Evolutionary conservation across 1,140 invertebrate species (phyloP).

Genomic region (Trypoxylus dichotomus): DNA sequence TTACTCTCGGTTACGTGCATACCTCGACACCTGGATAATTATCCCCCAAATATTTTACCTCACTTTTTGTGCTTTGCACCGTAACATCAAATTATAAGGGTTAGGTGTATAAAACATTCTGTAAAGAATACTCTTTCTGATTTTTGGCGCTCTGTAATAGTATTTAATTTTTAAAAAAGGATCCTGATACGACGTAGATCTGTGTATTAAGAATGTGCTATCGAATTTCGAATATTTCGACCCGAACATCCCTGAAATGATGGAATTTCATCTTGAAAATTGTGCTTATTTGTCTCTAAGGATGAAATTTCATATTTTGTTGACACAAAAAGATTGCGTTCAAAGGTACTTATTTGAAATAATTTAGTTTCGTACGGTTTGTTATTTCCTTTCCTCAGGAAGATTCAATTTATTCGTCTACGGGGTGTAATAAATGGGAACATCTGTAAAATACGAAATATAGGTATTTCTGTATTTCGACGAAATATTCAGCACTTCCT

Average conservation of each 20-base stretch:
- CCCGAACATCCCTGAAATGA: not conserved
- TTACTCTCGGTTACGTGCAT: conserved; percentile 5
- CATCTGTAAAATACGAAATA: conserved; percentile 21
- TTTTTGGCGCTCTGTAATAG: not conserved
- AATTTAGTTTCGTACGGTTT: conserved; percentile 20
- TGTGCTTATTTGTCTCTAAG: not conserved
- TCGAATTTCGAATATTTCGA: not conserved
- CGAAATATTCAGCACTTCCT: conserved; percentile 4
- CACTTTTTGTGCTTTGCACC: not conserved
- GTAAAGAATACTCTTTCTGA: not conserved
- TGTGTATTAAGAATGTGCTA: not conserved
- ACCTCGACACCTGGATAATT: conserved; percentile 12
- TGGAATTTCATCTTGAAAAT: not conserved
- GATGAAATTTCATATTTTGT: conserved; percentile 25
- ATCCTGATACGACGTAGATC: not conserved
- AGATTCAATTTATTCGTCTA: conserved; percentile 25
- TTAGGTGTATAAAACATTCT: not conserved
- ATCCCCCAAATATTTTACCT: conserved; percentile 2
- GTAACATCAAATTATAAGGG: not conserved
- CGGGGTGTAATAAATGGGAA: conserved; percentile 17
- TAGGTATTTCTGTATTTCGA: conserved; percentile 14
- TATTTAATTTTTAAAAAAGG: not conserved
- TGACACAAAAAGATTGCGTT: conserved; percentile 20
- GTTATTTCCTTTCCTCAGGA: conserved; percentile 3
- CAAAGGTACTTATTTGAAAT: conserved; percentile 24